Evolutionary conservation across 2,113 vertebrate species (phyloP).

Genomic region (Gallinago paraguaiae): DNA sequence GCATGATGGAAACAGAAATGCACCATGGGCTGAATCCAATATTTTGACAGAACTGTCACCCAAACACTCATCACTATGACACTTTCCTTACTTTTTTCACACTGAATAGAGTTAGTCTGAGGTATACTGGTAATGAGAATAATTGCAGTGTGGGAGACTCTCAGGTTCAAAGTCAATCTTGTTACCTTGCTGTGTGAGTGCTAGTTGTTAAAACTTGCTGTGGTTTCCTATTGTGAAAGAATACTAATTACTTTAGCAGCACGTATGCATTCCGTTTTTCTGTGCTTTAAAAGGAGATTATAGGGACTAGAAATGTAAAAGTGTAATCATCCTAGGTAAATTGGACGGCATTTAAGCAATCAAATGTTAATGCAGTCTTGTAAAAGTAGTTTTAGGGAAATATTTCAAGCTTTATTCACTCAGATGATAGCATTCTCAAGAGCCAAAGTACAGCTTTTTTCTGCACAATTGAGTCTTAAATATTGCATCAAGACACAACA

Average conservation of each 20-base stretch:
- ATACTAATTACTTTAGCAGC: slow-evolving; percentile 45
- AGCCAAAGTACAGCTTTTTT: slow-evolving; percentile 5
- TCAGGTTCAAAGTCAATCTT: slow-evolving; percentile 30
- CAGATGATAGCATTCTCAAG: slow-evolving; percentile 8
- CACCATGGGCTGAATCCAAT: slow-evolving; percentile 23
- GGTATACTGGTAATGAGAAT: not conserved
- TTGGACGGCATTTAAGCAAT: slow-evolving; percentile 47
- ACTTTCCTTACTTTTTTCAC: slow-evolving; percentile 26
- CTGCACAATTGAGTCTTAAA: slow-evolving; percentile 52
- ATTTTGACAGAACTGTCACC: slow-evolving; percentile 61
- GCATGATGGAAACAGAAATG: slow-evolving; percentile 16
- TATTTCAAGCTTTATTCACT: slow-evolving; percentile 53
- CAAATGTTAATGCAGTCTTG: slow-evolving; percentile 46
- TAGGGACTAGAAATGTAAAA: slow-evolving; percentile 33
- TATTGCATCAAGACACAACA: slow-evolving; percentile 3
- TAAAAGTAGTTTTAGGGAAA: slow-evolving; percentile 44
- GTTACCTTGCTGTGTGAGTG: slow-evolving; percentile 43
- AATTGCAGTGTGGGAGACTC: slow-evolving; percentile 41
- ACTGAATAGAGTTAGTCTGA: slow-evolving; percentile 27
- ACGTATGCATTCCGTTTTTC: not conserved
- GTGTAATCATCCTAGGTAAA: slow-evolving; percentile 51
- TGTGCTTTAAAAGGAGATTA: slow-evolving; percentile 14
- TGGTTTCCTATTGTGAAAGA: slow-evolving; percentile 36
- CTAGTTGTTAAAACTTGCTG: slow-evolving; percentile 34
- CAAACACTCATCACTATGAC: slow-evolving; percentile 13